Base-by-base conservation (phyloP, 2,113 vertebrate species). In the Clarias macrocephalus region DNA sequence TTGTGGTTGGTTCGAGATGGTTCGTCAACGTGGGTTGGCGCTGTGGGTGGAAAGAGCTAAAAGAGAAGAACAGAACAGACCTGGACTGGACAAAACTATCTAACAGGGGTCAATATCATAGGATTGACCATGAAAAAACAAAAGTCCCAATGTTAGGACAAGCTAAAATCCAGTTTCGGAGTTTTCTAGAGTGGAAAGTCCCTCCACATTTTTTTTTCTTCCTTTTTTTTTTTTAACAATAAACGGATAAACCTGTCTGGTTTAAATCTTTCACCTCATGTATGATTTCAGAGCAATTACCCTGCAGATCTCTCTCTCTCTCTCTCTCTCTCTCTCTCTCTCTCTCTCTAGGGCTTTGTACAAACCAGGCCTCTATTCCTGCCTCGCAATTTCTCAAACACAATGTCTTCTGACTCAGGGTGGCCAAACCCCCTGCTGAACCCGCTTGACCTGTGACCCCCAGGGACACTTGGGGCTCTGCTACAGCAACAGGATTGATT, bases 401-500 rank as follows among this genome's bases (percentile, higher is more conserved):
- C 66, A 37, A 52, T n/a, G 62, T 68, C 76, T 60, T 30, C 57
- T 21, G 19, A 15, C 28, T 83, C 60, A 5, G 59, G 83, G 37
- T 76, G 86, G 60, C 79, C 8, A 48, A 72, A 33, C 56, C 68
- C 82, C 86, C 87, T 23, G 52, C 52, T 56, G 77, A 85, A 59
- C 80, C 73, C 37, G 23, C 80, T n/a, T 84, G 52, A 73, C 86
- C 80, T 75, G 21, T 83, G 75, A 81, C 57, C 79, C 88, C 85
- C 73, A 15, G 62, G 42, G 81, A 82, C 83, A 82, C 77, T 88
- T 63, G 11, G 76, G 79, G 86, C 85, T 33, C 73, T 82, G 57
- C 80, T 91, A 21, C 88, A 37, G 68, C 89, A 68, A 57, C 75
- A 82, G 60, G 81, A 76, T 68, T 90, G 77, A 89, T 73, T 86